phyloP scores from a whole-genome alignment of 1,140 invertebrate genomes.

The Leptinotarsa lineolata region DNA sequence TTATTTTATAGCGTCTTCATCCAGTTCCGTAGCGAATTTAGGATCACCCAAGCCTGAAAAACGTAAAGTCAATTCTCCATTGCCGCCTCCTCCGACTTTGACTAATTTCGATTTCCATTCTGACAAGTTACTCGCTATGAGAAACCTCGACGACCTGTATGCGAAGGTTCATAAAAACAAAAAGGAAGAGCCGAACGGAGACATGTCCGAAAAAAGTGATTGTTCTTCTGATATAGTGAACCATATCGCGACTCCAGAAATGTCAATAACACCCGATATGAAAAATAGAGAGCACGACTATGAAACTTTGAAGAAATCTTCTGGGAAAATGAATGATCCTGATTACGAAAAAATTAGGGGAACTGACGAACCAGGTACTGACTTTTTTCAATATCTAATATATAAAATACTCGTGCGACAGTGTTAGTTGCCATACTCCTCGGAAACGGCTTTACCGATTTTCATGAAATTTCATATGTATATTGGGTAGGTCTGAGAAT shows the following conservation, averaged over 20 bases:
- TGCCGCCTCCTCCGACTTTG: conserved; percentile 70
- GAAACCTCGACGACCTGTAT: conserved; percentile 82
- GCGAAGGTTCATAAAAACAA: conserved; percentile 80
- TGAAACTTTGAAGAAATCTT: conserved; percentile 53
- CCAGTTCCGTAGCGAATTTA: conserved; percentile 73
- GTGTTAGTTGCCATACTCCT: no score
- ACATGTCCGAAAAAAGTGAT: conserved; percentile 30
- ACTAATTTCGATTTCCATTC: conserved; percentile 34
- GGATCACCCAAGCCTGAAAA: conserved; percentile 84
- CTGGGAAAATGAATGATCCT: conserved; percentile 63
- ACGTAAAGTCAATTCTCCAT: conserved; percentile 81
- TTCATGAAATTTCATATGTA: no score
- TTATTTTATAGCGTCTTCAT: conserved; percentile 68
- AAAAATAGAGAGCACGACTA: conserved; percentile 48
- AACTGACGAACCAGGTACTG: conserved; percentile 48
- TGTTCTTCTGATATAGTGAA: conserved; percentile 4
- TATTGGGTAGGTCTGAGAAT: no score
- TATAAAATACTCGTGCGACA: no score
- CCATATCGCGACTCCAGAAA: background rate
- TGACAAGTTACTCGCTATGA: conserved; percentile 35
- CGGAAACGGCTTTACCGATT: no score
- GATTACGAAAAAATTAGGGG: conserved; percentile 67
- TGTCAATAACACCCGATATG: conserved; percentile 16
- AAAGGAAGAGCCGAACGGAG: conserved; percentile 38
- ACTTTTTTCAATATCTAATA: background rate